Evolutionary conservation across 2,113 vertebrate species (phyloP).

Genomic region (Polypterus bichir): DNA sequence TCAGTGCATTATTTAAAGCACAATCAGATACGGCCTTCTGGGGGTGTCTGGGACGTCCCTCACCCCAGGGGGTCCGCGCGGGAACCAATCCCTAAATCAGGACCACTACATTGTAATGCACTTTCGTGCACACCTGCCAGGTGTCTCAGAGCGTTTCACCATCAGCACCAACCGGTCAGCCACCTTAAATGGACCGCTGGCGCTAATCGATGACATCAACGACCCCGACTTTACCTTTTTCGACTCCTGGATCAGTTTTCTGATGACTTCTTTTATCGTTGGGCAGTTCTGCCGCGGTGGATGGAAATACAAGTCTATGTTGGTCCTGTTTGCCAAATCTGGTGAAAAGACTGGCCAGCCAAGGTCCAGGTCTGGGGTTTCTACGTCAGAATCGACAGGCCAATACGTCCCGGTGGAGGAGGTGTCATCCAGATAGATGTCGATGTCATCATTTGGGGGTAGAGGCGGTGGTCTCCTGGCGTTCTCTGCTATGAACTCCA

Average conservation of each 20-base stretch:
- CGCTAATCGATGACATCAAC: too few relatives aligned
- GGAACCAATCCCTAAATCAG: too few relatives aligned
- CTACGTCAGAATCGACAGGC: constrained; percentile 80
- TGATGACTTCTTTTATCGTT: constrained; percentile 84
- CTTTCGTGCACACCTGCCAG: neutral
- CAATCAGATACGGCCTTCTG: too few relatives aligned
- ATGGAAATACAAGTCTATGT: constrained; percentile 79
- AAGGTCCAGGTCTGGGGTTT: constrained; percentile 81
- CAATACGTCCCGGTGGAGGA: constrained; percentile 92
- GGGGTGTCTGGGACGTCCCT: too few relatives aligned
- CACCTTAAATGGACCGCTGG: too few relatives aligned
- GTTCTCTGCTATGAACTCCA: constrained; percentile 68
- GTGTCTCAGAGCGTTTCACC: neutral
- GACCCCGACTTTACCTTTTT: constrained; percentile 66
- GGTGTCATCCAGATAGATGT: constrained; percentile 40
- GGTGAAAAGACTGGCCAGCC: constrained; percentile 79
- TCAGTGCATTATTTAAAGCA: too few relatives aligned
- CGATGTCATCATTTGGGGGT: constrained; percentile 39
- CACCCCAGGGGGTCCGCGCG: too few relatives aligned
- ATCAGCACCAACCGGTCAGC: neutral
- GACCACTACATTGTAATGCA: too few relatives aligned
- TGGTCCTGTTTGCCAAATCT: constrained; percentile 58
- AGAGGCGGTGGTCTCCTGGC: constrained; percentile 41
- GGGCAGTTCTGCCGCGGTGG: constrained; percentile 75
- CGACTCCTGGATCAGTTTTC: constrained; percentile 79